Evolutionary conservation across 2,888 invertebrate species (phyloP).

Genomic region (Cheilosia pagana): DNA sequence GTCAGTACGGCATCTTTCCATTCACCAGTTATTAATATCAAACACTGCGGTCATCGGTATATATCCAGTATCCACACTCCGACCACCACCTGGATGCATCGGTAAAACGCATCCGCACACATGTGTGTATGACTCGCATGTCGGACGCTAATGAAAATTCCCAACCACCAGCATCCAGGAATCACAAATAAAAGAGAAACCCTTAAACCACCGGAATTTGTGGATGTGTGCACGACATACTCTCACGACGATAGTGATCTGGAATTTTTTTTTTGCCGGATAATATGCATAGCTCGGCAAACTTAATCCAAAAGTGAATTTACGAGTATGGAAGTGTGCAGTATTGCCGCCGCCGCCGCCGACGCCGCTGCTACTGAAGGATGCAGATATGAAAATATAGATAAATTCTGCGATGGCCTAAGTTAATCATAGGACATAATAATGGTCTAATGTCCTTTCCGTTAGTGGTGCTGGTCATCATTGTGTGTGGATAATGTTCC

Average conservation of each 20-base stretch:
- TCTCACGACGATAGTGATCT: constrained; percentile 15
- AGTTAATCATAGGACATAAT: constrained; percentile 71
- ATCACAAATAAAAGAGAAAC: constrained; percentile 62
- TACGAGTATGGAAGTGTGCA: constrained; percentile 39
- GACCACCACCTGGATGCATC: constrained; percentile 41
- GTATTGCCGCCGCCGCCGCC: constrained; percentile 17
- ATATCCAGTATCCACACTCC: neutral
- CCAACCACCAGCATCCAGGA: constrained; percentile 32
- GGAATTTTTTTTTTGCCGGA: constrained; percentile 43
- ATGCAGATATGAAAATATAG: constrained; percentile 41
- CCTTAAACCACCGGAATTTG: constrained; percentile 18
- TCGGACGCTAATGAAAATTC: constrained; percentile 57
- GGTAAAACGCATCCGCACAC: constrained; percentile 25
- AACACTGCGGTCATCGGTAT: constrained; percentile 45
- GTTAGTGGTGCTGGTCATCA: constrained; percentile 18
- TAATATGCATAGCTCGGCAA: constrained; percentile 60
- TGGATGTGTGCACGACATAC: neutral
- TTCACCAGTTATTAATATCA: constrained; percentile 68
- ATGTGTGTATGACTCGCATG: constrained; percentile 31
- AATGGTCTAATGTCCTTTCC: constrained; percentile 65
- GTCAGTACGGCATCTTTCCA: constrained; percentile 28
- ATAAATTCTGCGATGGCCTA: constrained; percentile 60
- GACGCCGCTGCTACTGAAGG: constrained; percentile 28
- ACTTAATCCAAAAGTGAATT: constrained; percentile 69
- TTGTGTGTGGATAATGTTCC: constrained; percentile 10